Evolutionary conservation across 2,888 invertebrate species (phyloP), one percentile per base, ranked within the genome.

Genomic region (Athripsodes cinereus): DNA sequence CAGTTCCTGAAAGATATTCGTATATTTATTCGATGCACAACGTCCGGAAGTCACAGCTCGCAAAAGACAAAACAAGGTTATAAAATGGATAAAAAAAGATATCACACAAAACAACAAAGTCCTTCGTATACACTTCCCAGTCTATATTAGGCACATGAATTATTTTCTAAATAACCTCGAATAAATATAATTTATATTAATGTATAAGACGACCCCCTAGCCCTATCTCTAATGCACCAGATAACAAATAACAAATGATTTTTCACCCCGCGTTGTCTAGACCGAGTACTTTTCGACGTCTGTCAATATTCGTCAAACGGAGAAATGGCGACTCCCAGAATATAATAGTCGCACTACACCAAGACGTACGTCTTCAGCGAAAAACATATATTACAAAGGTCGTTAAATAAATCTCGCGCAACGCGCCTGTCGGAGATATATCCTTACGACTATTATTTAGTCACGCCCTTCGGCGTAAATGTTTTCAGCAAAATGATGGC

Each of bases 291-390:
- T 61, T 58, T 59, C 57, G 74, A 74, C 74, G 73, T 82, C 82
- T 84, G 83, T 84, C 84, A 84, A 84, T 84, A 84, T 84, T 84
- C 84, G 83, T 84, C 83, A 84, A 83, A 71, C 81, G 76, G 71
- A 82, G 83, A 84, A 82, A 84, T 84, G 84, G 84, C 84, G 83
- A 83, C 83, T 82, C 83, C 82, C 46, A 19, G 57, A 46, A 34
- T 46, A 34, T 21, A 40, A 13, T 21, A 53, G 47, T 44, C 51
- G 54, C 16, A 11, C 18, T 19, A 19, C n/a, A 21, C 50, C n/a
- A 35, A 49, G 57, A 60, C 57, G 5, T 46, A 60, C 57, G 53
- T 60, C 52, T 47, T 20, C n/a, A 54, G 52, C 46, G 26, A 57
- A 52, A n/a, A 16, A 35, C 22, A 57, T 57, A 57, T 57, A 57